Base-by-base conservation (phyloP, 2,113 vertebrate species). In the Tapirus terrestris region DNA sequence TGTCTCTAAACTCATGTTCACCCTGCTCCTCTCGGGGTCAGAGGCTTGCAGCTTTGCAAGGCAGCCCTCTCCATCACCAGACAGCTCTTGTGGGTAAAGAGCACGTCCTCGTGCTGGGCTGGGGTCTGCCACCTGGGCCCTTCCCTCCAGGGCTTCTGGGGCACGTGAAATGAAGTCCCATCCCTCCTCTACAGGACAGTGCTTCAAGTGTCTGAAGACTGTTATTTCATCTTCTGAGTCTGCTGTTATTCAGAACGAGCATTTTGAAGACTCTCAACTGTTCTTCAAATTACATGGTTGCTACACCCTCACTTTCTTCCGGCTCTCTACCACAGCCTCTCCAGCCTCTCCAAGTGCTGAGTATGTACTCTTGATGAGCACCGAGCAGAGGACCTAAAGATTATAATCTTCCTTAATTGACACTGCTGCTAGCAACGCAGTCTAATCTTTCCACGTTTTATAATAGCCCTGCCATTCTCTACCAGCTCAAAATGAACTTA, bases 21-120 rank as follows among this genome's bases (percentile, higher is more conserved):
- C 36, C 10, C 2, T 0, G 1, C n/a, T n/a, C 23, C 29, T 84
- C 56, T 43, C 0, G 0, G 48, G 23, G 10, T 11, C 63, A 75
- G 48, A 53, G 51, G 23, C 65, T 56, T 36, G 39, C 5, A 16
- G 79, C 79, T 68, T 39, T 45, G 43, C 20, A 4, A 58, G 25
- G 45, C 43, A 56, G 36, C 39, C 9, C 17, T 67, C 18, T 14
- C 31, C 56, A 8, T 39, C 31, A 7, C 39, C 36, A 68, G 25
- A 58, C 36, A 65, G 76, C 31, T 27, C 39, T 25, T 1, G 0
- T 0, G 23, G 43, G 58, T 18, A 36, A 68, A 45, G 14, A 45
- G 25, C 68, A 31, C 0, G 1, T 48, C 25, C 39, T 70, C 53
- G 5, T 0, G 0, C 70, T 2, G 27, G 56, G 67, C 58, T 12